Conservation (phyloP, 2,797 vertebrate genomes). For the Ataeniobius toweri region DNA sequence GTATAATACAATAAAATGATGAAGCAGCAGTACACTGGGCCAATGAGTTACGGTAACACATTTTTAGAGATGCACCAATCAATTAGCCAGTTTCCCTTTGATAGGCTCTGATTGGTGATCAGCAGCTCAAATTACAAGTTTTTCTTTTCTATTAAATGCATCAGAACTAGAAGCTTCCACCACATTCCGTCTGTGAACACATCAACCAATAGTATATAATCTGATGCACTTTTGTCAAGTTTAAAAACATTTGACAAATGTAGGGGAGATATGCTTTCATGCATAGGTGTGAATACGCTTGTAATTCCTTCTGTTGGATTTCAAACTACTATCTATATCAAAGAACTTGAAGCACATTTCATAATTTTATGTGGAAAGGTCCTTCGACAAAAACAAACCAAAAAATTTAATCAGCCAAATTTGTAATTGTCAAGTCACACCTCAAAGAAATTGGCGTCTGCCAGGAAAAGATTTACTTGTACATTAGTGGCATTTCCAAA, state of each 20-base stretch:
- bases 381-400: neutral
- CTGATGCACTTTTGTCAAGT: neutral
- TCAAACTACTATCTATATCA: neutral
- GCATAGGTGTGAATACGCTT: neutral
- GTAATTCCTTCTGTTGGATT: neutral
- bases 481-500: neutral
- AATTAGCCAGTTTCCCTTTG: neutral
- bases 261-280: neutral
- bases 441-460: neutral
- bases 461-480: neutral
- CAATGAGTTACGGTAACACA: conserved; percentile 17
- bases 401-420: neutral
- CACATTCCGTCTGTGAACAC: neutral
- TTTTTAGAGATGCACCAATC: conserved; percentile 11
- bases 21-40: conserved; percentile 22
- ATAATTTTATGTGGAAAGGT: neutral
- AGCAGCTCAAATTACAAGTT: neutral
- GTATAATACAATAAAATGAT: conserved; percentile 51
- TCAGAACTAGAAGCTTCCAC: neutral
- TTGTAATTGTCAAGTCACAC: neutral
- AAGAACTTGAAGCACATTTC: neutral
- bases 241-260: neutral
- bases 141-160: neutral
- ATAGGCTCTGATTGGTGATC: neutral
- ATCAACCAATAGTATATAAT: neutral